Percentiles rank a stretch among this genome's conserved stretches.
These are phyloP conservation scores for Pelobates cultripes DNA, from an alignment of 2,797 vertebrate species.

Conservation along the genomic window DNA sequence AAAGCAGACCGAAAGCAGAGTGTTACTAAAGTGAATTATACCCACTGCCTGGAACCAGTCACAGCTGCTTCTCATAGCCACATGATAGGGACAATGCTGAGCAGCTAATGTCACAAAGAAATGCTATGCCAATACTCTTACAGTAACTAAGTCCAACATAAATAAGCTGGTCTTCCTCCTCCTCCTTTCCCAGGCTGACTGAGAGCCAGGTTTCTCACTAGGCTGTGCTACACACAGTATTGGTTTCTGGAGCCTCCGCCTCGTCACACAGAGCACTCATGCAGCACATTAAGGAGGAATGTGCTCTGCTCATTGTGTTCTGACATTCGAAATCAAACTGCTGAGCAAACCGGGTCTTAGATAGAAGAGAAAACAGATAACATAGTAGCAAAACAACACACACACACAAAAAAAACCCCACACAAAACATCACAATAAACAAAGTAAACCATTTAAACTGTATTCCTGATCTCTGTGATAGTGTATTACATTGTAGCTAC, in stretches of 20 bases:
- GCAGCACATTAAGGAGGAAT: slow-evolving; percentile 4
- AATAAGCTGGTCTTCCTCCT: slow-evolving; percentile 45
- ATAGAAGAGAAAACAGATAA: too few relatives aligned
- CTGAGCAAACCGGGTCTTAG: too few relatives aligned
- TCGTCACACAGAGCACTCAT: slow-evolving; percentile 17
- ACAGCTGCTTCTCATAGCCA: slow-evolving; percentile 15
- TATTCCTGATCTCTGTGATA: too few relatives aligned
- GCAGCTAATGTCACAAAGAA: slow-evolving; percentile 36
- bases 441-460: too few relatives aligned
- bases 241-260: neutral
- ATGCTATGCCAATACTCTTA: slow-evolving; percentile 46
- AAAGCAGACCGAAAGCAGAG: neutral
- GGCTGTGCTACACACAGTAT: slow-evolving; percentile 2
- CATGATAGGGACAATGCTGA: slow-evolving; percentile 22
- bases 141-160: slow-evolving; percentile 41
- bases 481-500: too few relatives aligned
- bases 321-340: neutral
- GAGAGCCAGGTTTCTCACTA: neutral
- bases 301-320: neutral
- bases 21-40: neutral
- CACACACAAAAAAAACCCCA: too few relatives aligned
- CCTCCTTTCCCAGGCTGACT: slow-evolving; percentile 6
- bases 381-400: too few relatives aligned
- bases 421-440: too few relatives aligned
- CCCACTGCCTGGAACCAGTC: slow-evolving; percentile 30